Percentiles rank a stretch among this genome's conserved stretches.
Evolutionary conservation across 2,113 vertebrate genomes (phyloP).

Genomic region (Puffinus mauretanicus): DNA sequence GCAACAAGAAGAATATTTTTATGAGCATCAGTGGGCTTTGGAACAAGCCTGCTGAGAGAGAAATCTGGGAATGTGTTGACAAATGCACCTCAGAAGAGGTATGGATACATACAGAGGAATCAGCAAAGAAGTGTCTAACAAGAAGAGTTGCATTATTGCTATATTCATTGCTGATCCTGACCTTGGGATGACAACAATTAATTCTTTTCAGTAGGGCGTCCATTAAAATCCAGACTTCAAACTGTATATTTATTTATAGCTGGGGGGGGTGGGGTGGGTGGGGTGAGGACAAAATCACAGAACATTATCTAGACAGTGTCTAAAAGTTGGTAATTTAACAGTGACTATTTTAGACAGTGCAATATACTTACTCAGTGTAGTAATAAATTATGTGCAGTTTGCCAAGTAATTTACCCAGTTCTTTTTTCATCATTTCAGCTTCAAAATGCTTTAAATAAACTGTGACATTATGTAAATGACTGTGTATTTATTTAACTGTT

Average conservation of each 20-base stretch:
- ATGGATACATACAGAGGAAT: background rate
- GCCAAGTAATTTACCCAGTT: constrained; percentile 43
- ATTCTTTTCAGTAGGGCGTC: background rate
- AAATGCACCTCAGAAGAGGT: background rate
- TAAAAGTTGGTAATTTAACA: constrained; percentile 5
- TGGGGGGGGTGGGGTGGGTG: too few species aligned
- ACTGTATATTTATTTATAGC: background rate
- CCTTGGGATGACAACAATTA: background rate
- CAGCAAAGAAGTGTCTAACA: background rate
- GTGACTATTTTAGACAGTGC: background rate
- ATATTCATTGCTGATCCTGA: background rate
- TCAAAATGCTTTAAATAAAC: constrained; percentile 65
- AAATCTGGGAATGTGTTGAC: background rate
- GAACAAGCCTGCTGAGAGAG: background rate
- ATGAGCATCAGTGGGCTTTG: background rate
- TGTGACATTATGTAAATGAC: constrained; percentile 28
- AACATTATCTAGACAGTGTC: background rate
- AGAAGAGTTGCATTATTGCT: background rate
- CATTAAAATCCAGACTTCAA: background rate
- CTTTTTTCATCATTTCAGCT: constrained; percentile 22
- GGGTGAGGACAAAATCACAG: background rate
- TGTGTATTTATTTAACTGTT: constrained; percentile 44
- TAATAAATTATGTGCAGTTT: constrained; percentile 42
- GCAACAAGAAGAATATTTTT: background rate
- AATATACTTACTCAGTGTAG: constrained; percentile 20